Percentiles rank a stretch among this genome's conserved stretches.
Evolutionary conservation across 2,797 vertebrate genomes (phyloP).

Genomic region (Mionectes olivaceus): DNA sequence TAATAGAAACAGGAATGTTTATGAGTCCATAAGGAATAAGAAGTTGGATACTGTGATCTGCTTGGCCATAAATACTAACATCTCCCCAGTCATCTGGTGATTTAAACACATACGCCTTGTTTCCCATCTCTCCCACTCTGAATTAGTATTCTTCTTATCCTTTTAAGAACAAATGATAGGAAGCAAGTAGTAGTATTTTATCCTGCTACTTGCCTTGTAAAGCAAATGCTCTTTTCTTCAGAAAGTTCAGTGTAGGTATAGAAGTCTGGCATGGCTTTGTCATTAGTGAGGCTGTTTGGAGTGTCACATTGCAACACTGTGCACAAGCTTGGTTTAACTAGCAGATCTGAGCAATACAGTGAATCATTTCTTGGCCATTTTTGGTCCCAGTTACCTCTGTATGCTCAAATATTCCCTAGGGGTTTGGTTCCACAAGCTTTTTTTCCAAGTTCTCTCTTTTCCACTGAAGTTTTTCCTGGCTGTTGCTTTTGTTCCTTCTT

Average conservation of each 20-base stretch:
- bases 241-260: background rate
- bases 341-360: background rate
- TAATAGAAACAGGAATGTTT: background rate
- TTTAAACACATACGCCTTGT: background rate
- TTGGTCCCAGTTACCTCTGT: background rate
- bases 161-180: background rate
- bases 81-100: background rate
- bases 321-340: background rate
- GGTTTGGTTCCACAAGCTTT: background rate
- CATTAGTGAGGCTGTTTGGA: background rate
- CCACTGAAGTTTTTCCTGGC: background rate
- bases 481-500: background rate
- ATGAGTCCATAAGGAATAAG: background rate
- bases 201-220: background rate
- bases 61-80: background rate
- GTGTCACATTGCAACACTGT: background rate
- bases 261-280: background rate
- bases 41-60: background rate
- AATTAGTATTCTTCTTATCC: background rate
- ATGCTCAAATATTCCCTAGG: background rate
- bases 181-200: background rate
- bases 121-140: accelerated
- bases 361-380: background rate
- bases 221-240: background rate
- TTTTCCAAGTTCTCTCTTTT: background rate